Percentiles rank a stretch among this genome's conserved stretches.
Evolutionary conservation across 2,888 invertebrate genomes (phyloP).

Genomic region (Coecobrya sp.): DNA sequence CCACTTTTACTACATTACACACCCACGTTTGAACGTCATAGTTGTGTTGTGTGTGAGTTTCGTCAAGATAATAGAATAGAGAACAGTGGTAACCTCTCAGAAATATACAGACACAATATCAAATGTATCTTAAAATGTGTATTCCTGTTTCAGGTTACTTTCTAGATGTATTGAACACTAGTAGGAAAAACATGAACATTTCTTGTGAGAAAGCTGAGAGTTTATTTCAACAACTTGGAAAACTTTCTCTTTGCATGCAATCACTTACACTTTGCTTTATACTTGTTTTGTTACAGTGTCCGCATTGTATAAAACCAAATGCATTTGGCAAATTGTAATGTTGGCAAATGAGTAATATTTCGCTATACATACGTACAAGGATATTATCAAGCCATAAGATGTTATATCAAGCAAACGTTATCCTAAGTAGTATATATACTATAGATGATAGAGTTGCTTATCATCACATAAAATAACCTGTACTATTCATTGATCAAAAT

Average conservation of each 20-base stretch:
- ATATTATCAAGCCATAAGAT: too few relatives aligned
- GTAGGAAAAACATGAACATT: conserved; percentile 25
- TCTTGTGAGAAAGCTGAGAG: conserved; percentile 28
- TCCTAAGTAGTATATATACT: too few relatives aligned
- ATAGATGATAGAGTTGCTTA: too few relatives aligned
- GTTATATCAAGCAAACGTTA: too few relatives aligned
- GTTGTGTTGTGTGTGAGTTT: too few relatives aligned
- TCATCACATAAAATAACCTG: too few relatives aligned
- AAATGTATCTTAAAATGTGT: not conserved
- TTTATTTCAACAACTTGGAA: conserved; percentile 14
- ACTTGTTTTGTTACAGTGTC: not conserved
- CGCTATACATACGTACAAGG: too few relatives aligned
- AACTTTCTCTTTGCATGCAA: conserved; percentile 7
- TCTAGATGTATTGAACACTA: not conserved
- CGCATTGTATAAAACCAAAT: not conserved
- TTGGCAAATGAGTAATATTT: not conserved
- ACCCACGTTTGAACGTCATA: not conserved
- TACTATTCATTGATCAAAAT: too few relatives aligned
- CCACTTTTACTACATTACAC: conserved; percentile 8
- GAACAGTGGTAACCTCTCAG: not conserved
- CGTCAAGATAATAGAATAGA: not conserved
- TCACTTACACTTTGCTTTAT: not conserved
- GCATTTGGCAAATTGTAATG: not conserved
- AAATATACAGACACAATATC: not conserved
- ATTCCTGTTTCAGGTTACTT: not conserved